phyloP scores from a whole-genome alignment of 2,797 vertebrate species.

The Chelmon rostratus region DNA sequence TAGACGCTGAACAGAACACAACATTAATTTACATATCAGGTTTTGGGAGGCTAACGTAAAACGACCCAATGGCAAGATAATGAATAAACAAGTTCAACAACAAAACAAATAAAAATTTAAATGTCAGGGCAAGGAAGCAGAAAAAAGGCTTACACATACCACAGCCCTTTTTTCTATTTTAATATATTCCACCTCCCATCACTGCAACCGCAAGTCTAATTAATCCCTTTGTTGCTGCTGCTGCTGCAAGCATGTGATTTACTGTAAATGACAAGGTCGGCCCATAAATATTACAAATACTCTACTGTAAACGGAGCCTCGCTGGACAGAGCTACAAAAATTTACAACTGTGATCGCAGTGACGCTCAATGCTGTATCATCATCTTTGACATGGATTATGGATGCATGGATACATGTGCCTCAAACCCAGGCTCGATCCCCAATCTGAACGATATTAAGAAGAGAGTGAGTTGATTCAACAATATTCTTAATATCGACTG shows the following conservation, averaged over 20 bases:
- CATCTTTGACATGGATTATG: background rate
- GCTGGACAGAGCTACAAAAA: background rate
- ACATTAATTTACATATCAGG: background rate
- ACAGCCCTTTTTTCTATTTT: background rate
- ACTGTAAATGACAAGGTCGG: background rate
- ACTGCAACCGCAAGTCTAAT: background rate
- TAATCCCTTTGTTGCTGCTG: background rate
- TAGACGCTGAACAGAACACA: background rate
- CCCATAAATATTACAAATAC: background rate
- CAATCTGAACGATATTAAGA: background rate
- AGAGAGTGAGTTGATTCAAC: background rate
- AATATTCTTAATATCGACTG: background rate
- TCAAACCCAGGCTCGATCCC: background rate
- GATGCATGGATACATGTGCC: background rate
- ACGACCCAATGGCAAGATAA: background rate
- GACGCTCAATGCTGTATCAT: background rate
- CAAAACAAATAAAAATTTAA: slow-evolving; percentile 8
- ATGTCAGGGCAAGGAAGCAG: background rate
- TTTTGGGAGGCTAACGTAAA: background rate
- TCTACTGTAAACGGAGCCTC: background rate
- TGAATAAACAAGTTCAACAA: background rate
- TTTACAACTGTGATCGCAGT: background rate
- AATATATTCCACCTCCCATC: background rate
- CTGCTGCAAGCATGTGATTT: background rate
- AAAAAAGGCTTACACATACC: background rate